These are phyloP conservation scores for Xiphophorus couchianus DNA, from an alignment of 2,113 vertebrate genomes.

Conservation along the genomic window DNA sequence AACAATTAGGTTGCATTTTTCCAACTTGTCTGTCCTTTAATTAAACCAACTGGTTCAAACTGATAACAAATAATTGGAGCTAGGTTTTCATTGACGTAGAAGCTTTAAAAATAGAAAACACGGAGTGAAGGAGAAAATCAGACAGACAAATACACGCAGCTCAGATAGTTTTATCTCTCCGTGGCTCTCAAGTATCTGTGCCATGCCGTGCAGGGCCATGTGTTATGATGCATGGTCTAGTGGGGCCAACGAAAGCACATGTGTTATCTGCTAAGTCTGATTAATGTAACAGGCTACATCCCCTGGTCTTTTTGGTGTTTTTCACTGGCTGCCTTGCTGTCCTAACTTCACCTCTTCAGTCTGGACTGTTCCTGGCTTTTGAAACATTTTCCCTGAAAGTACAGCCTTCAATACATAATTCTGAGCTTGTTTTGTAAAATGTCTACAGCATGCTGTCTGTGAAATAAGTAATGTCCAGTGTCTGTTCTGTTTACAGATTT, in stretches of 20 bases:
- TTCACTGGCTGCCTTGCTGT: conserved; percentile 46
- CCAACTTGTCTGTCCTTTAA: not conserved
- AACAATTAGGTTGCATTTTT: too few relatives aligned
- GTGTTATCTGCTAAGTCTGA: conserved; percentile 76
- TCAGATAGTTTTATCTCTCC: conserved; percentile 46
- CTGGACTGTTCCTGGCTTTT: conserved; percentile 39
- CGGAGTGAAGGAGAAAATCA: not conserved
- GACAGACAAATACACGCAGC: conserved; percentile 1
- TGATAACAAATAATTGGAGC: not conserved
- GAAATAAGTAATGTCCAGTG: conserved; percentile 1
- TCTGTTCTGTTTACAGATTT: not conserved
- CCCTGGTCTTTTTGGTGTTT: conserved; percentile 28
- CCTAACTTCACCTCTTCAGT: conserved; percentile 48
- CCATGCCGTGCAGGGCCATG: conserved; percentile 60
- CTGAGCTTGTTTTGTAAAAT: not conserved
- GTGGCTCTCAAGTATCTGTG: conserved; percentile 41
- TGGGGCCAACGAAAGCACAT: conserved; percentile 69
- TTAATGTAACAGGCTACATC: conserved; percentile 68
- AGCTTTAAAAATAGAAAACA: not conserved
- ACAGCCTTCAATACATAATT: conserved; percentile 18
- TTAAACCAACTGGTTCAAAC: conserved; percentile 33
- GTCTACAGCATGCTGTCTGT: conserved; percentile 1
- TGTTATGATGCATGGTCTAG: conserved; percentile 67
- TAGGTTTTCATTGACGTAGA: not conserved
- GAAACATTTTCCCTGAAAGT: conserved; percentile 4